A percentile compares a stretch with the other conserved stretches of the same genome.
phyloP scores from a whole-genome alignment of 2,113 vertebrate genomes.

The Carollia perspicillata region DNA sequence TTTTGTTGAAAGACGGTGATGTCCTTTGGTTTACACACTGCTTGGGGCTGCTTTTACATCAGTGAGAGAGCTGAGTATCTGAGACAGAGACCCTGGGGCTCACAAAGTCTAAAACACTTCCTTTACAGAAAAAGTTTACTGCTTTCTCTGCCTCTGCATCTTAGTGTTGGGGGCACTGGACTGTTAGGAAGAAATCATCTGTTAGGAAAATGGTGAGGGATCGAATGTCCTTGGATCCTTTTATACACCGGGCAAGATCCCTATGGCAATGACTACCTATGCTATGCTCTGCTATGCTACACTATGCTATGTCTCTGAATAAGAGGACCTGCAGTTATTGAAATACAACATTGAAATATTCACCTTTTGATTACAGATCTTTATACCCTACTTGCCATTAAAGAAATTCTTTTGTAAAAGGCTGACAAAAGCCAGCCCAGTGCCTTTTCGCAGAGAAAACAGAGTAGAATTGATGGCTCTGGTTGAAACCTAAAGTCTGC shows the following conservation, averaged over 20 bases:
- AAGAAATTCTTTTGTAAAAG: conserved; percentile 73
- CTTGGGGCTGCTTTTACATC: not conserved
- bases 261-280: conserved; percentile 63
- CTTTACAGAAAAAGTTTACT: not conserved
- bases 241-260: not conserved
- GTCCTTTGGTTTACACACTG: not conserved
- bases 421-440: conserved; percentile 60
- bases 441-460: conserved; percentile 75
- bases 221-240: not conserved
- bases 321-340: conserved; percentile 74
- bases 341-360: conserved; percentile 65
- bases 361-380: conserved; percentile 77
- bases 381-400: conserved; percentile 74
- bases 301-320: conserved; percentile 68
- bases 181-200: not conserved
- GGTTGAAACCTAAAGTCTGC: conserved; percentile 40
- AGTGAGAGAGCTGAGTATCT: not conserved
- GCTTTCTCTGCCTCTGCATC: not conserved
- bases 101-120: not conserved
- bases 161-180: not conserved
- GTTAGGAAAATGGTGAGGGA: not conserved
- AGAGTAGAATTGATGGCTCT: conserved; percentile 63
- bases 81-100: not conserved
- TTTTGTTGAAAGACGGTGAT: not conserved
- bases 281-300: conserved; percentile 46